These are phyloP conservation scores for Ficedula albicollis DNA, from an alignment of 2,797 vertebrate genomes.

Conservation along the genomic window DNA sequence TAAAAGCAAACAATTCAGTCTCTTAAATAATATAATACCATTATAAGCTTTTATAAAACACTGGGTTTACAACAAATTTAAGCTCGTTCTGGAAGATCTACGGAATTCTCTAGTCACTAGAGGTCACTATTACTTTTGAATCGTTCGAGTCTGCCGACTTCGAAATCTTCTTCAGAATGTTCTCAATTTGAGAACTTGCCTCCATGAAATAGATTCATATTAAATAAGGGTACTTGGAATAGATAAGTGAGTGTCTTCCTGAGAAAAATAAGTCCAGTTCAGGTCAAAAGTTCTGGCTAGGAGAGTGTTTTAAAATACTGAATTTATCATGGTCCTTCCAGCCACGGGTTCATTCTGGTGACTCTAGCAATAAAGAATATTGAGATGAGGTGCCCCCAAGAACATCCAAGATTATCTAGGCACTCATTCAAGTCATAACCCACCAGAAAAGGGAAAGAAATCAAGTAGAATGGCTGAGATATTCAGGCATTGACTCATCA, in stretches of 20 bases:
- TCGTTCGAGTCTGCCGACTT: background rate
- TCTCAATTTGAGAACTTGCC: slow-evolving; percentile 11
- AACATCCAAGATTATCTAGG: background rate
- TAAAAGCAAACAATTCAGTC: background rate
- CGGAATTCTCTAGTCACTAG: slow-evolving; percentile 68
- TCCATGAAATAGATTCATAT: background rate
- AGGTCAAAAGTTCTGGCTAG: background rate
- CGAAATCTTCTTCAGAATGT: background rate
- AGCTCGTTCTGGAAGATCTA: background rate
- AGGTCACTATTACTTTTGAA: slow-evolving; percentile 75
- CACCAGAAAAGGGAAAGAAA: background rate
- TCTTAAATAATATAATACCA: background rate
- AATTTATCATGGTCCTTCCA: background rate
- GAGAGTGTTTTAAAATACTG: background rate
- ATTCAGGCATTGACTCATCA: background rate
- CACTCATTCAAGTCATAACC: background rate
- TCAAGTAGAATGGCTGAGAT: background rate
- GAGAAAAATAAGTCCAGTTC: background rate
- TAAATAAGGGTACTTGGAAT: background rate
- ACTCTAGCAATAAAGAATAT: background rate
- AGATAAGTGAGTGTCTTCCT: background rate
- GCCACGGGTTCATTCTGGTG: background rate
- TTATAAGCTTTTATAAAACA: background rate
- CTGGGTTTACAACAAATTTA: background rate
- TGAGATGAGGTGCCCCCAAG: background rate